A percentile compares a stretch with the other conserved stretches of the same genome.
These are phyloP conservation scores for Phrixothrix hirtus DNA, from an alignment of 2,888 invertebrate genomes.

Conservation along the genomic window DNA sequence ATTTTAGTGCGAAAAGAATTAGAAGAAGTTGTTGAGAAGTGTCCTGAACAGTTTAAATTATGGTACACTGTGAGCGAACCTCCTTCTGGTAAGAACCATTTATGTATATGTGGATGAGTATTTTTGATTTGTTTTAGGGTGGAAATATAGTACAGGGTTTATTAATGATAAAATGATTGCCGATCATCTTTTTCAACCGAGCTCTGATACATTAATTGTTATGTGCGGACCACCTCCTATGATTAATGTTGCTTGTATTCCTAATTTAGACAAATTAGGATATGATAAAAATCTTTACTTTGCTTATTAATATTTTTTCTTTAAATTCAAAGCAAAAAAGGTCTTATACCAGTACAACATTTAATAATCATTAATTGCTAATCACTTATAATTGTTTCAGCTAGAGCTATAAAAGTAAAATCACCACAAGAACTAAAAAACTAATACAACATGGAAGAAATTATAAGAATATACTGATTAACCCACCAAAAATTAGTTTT, in stretches of 20 bases:
- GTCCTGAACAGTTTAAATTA: conserved; percentile 81
- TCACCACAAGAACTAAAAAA: too few species aligned
- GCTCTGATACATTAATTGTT: conserved; percentile 78
- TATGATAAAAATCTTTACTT: conserved; percentile 78
- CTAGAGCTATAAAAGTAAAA: too few species aligned
- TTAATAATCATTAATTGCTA: too few species aligned
- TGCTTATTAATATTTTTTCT: too few species aligned
- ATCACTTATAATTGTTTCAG: too few species aligned
- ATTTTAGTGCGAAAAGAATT: conserved; percentile 88
- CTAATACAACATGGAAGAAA: too few species aligned
- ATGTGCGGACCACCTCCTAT: conserved; percentile 98
- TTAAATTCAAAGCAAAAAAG: too few species aligned
- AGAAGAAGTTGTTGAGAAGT: conserved; percentile 71
- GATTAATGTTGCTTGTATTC: conserved; percentile 93
- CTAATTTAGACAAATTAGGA: conserved; percentile 89
- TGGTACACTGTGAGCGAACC: conserved; percentile 96
- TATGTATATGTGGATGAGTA: conserved; percentile 3
- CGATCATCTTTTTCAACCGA: conserved; percentile 79
- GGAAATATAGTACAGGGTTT: conserved; percentile 93
- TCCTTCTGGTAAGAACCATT: conserved; percentile 66
- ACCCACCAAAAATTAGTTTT: too few species aligned
- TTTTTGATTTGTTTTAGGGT: conserved; percentile 66
- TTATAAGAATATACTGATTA: too few species aligned
- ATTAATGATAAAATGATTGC: conserved; percentile 88
- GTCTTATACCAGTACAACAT: too few species aligned